These are phyloP conservation scores for Esox masquinongy DNA, from an alignment of 2,797 vertebrate species.

Conservation along the genomic window DNA sequence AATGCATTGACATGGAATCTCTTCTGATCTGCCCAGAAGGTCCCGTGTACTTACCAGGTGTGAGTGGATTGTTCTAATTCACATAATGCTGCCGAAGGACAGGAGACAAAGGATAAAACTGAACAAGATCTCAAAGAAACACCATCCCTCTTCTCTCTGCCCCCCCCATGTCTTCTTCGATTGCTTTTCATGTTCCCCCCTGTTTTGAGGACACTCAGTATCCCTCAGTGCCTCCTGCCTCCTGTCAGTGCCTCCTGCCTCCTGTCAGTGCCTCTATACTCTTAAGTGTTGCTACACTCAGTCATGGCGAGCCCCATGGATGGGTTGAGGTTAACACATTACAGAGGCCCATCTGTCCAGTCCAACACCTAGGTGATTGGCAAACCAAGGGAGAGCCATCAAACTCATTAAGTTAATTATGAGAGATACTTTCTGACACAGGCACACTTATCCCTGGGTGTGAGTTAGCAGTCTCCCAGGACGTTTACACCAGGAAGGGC, in stretches of 20 bases:
- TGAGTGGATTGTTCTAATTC: neutral
- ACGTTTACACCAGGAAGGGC: too few relatives aligned
- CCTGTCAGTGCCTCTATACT: neutral
- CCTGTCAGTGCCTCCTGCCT: neutral
- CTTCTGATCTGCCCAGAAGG: neutral
- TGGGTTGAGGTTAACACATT: neutral
- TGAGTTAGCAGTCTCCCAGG: too few relatives aligned
- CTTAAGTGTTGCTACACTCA: neutral
- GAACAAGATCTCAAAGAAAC: too few relatives aligned
- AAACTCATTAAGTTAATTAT: neutral
- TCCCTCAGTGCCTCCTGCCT: too few relatives aligned
- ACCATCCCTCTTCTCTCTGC: too few relatives aligned
- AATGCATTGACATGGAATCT: neutral
- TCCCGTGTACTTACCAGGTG: too few relatives aligned
- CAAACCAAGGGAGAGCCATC: neutral
- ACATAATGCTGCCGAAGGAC: too few relatives aligned
- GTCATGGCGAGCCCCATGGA: neutral
- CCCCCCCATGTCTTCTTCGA: too few relatives aligned
- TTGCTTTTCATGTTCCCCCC: too few relatives aligned
- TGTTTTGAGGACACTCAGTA: too few relatives aligned
- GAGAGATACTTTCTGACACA: neutral
- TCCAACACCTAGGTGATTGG: neutral
- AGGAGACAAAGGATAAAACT: neutral
- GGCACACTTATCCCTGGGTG: neutral
- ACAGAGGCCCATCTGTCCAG: neutral